Evolutionary conservation across 2,113 vertebrate species (phyloP), one percentile per base, ranked within the genome.

Genomic region (Nettapus auritus): DNA sequence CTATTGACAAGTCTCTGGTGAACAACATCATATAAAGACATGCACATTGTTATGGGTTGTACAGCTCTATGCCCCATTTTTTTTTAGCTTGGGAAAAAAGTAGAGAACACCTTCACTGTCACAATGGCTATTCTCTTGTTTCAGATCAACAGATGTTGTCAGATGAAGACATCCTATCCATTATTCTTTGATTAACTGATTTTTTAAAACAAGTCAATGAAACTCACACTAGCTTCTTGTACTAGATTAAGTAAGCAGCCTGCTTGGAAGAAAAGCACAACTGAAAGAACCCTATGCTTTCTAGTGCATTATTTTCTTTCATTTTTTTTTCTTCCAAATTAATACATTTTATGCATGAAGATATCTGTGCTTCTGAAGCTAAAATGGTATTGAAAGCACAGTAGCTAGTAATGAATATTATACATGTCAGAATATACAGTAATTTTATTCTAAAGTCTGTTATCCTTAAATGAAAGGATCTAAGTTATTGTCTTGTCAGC

Each of bases 1-100:
- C 97, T 99, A 98, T 98, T 99, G 99, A 99, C 98, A 98, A 98
- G 98, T 99, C 98, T 99, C 99, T 98, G 95, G 98, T 98, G 99
- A 98, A 98, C 97, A 96, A 95, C 98, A 98, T 97, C 97, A 98
- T 98, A 98, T 98, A 96, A 98, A 98, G 98, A 98, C 98, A 98
- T 98, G 97, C 97, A 98, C 97, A 97, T 98, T 98, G 98, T 98
- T 98, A 98, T 97, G 97, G 97, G 97, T 93, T 95, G 93, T 95
- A 93, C 82, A 86, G 94, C 86, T 97, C 94, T 96, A 82, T 96
- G 97, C 96, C 89, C 96, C 91, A 96, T 97, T 93, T 97, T 96
- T 93, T 97, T 93, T 97, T 78, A 96, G 94, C 82, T 82, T 88
- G 77, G 85, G 94, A 84, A 96, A 98, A 98, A 96, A 84, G 88